Evolutionary conservation across 2,113 vertebrate species (phyloP), one percentile per base, ranked within the genome.

Genomic region (Apteryx owenii): DNA sequence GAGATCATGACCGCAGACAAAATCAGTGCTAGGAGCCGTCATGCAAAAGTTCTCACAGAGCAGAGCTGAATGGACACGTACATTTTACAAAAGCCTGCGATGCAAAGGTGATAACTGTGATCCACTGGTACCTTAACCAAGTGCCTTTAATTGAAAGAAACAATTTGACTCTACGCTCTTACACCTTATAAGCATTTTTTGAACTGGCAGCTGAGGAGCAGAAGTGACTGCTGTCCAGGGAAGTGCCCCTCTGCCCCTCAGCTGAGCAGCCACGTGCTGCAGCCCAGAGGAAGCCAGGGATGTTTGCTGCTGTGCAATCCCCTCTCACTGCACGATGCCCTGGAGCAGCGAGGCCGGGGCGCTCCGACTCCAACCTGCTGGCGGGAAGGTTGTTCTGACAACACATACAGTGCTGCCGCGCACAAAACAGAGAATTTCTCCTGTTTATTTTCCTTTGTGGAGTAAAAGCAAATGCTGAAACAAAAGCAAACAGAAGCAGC

Each of bases 181-280:
- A 4, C 0, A 33, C 78, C 42, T 56, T 40, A 71, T 40, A 36
- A 7, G 4, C 29, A 4, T 53, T 68, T 33, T 77, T 72, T 1
- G 1, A 5, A 1, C 15, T 5, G 81, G 16, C 16, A 15, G 3
- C 22, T 1, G 31, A 46, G 66, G 36, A 58, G 82, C 76, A 92
- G 85, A 20, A 72, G 12, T 0, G 36, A 2, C 21, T 10, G 56
- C n/a, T 42, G 53, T 4, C 78, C 1, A 0, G 0, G 0, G 15
- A 2, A 28, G 40, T 2, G 16, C 56, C 81, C 2, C 1, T 10
- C 38, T 2, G 26, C 13, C 42, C 4, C 50, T 9, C 21, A 12
- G 73, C 60, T 5, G 33, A 68, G 85, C 54, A 36, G 50, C 68
- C 68, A 19, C 11, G 69, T 5, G 68, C 69, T 33, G 81, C 36